phyloP scores from a whole-genome alignment of 2,888 invertebrate genomes.

The Nasonovia ribisnigri region DNA sequence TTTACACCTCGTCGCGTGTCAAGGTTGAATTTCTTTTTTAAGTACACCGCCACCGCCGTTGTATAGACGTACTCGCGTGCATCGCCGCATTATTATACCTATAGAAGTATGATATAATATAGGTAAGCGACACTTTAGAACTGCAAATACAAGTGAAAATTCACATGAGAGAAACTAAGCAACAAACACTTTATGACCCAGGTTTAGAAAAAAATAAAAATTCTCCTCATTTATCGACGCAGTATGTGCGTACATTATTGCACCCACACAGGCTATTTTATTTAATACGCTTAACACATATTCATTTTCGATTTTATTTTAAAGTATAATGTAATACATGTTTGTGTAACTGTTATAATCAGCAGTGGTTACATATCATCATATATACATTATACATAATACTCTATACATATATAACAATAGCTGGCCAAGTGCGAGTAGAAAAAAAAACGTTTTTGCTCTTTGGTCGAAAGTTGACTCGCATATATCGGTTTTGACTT shows the following conservation, averaged over 20 bases:
- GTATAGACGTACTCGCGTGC: neutral
- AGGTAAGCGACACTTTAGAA: neutral
- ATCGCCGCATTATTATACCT: neutral
- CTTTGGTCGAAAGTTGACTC: neutral
- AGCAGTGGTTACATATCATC: neutral
- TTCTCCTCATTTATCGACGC: neutral
- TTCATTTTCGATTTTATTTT: neutral
- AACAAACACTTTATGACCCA: neutral
- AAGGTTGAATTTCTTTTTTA: conserved; percentile 28
- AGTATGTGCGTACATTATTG: neutral
- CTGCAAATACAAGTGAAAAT: neutral
- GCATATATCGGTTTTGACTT: neutral
- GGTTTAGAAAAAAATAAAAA: neutral
- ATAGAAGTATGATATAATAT: neutral
- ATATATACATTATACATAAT: neutral
- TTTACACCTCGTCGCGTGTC: conserved; percentile 15
- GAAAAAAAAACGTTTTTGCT: neutral
- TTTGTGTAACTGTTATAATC: neutral
- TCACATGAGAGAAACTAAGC: neutral
- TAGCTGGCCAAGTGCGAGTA: neutral
- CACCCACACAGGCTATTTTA: conserved; percentile 1
- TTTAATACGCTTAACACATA: neutral
- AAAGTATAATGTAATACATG: neutral
- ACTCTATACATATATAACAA: neutral
- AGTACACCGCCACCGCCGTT: neutral